Percentiles rank a stretch among this genome's conserved stretches.
Conservation (phyloP, 2,888 invertebrate species). For the Meteorus cinctellus region DNA sequence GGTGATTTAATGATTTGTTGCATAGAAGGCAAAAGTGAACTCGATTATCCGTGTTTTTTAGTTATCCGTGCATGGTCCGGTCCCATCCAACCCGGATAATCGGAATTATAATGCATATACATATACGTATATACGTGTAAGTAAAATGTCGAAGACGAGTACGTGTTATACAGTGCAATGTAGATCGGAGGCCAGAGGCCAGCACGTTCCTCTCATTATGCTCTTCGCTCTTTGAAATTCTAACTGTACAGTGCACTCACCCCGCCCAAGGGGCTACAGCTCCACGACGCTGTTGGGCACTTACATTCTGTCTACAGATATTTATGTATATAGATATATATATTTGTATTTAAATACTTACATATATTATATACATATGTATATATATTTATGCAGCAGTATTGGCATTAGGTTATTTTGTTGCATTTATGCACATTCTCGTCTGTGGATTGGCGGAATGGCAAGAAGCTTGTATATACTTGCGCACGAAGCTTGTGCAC, state of each 20-base stretch:
- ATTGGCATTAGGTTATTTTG: constrained; percentile 9
- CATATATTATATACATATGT: neutral
- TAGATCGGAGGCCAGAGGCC: constrained; percentile 63
- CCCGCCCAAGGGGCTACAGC: constrained; percentile 63
- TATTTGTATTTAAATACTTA: neutral
- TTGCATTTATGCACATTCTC: constrained; percentile 16
- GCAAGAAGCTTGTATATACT: neutral
- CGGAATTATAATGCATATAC: too few relatives aligned
- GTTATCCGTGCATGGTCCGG: too few relatives aligned
- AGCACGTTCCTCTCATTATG: constrained; percentile 70
- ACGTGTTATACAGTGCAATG: constrained; percentile 44
- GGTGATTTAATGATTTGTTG: too few relatives aligned
- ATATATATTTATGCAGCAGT: neutral
- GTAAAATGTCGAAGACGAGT: constrained; percentile 15
- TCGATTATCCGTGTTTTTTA: too few relatives aligned
- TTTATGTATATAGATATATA: neutral
- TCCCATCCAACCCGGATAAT: neutral
- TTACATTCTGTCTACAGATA: neutral
- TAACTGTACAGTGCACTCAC: constrained; percentile 67
- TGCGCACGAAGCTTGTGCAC: neutral
- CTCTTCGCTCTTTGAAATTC: constrained; percentile 61
- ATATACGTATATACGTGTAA: neutral
- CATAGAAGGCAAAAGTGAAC: too few relatives aligned
- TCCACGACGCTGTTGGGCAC: constrained; percentile 17
- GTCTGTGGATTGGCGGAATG: neutral